Base-by-base conservation (phyloP, 1,140 invertebrate genomes). In the Yoshiicerus persimilis region DNA sequence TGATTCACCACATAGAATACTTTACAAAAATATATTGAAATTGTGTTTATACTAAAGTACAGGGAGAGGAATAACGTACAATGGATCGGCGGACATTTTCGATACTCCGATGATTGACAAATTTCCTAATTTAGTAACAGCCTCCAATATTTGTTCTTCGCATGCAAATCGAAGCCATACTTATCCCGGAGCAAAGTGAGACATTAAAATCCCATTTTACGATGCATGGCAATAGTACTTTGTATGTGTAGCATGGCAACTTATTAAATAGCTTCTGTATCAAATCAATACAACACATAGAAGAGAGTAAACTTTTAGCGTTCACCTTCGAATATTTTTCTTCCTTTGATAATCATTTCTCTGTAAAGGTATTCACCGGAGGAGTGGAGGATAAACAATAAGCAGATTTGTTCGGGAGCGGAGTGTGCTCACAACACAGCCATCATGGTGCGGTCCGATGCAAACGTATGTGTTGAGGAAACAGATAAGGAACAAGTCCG, bases 41-140 rank as follows among this genome's bases (percentile, higher is more conserved):
- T 13, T 39, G 11, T 36, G 70, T 27, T 87, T 39, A 0, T n/a
- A 83, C 86, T 36, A 47, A 34, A 90, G 89, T 36, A 90, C 89
- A 25, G 89, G 89, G 39, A 87, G 84, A 25, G 89, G 88, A 30
- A 75, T 90, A 27, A 86, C 85, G 4, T 89, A 90, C 66, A 89
- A 86, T 23, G 83, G 86, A n/a, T 30, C 25, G 10, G 16, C 64
- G 27, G 86, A 47, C 83, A 66, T 89, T 75, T 88, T 86, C 32
- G 90, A 86, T 9, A 77, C 87, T 3, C 66, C 66, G 1, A 62
- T 84, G 38, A 62, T 64, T 20, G 27, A 88, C 16, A 90, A 89
- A 64, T 90, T 90, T 41, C 90, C 90, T n/a, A 85, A 90, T 80
- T 66, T 90, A 41, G 90, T 90, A 3, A 88, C 47, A 38, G 88